Evolutionary conservation across 2,113 vertebrate species (phyloP), one percentile per base, ranked within the genome.

Genomic region (Morone chrysops): DNA sequence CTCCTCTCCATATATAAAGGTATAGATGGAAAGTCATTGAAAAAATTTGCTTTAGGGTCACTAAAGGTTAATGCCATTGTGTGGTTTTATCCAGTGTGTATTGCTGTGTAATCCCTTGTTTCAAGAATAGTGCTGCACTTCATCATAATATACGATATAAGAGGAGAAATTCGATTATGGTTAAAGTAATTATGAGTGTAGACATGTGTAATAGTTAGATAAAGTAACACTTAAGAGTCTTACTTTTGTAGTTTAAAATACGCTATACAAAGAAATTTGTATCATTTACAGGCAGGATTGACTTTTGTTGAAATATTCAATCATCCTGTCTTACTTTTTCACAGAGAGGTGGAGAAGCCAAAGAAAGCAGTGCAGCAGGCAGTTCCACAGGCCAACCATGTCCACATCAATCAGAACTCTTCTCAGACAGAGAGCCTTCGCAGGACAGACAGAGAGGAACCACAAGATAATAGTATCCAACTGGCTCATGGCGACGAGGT

Each of bases 341-440:
- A 48, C 93, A 99, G 98, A 92, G 97, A 97, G 69, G 40, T 91
- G 48, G 96, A 95, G 80, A 97, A 96, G 87, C 89, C 91, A 66
- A 96, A 94, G 65, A 97, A 97, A 88, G 73, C 76, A 22, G 94
- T 95, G 78, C 96, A 96, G 70, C 96, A 96, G 80, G 96, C 96
- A 0, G 94, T 96, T 62, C 96, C 96, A 22, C 97, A 97, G 62
- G 95, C 91, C 86, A 98, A 98, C 91, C 97, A 98, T 16, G 81
- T 96, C 71, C 95, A 96, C 80, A 73, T 92, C 86, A 94, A 86
- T 84, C 96, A 93, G 71, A 96, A 92, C 40, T 93, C 91, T 66
- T 75, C 92, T 86, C 96, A 93, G 53, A 11, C 93, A 75, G 96
- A 96, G 43, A 83, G 84, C 2, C 73, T 87, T 73, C 95, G 94